Percentiles rank a stretch among this genome's conserved stretches.
Conservation (phyloP, 2,797 vertebrate genomes). For the Liasis olivaceus region DNA sequence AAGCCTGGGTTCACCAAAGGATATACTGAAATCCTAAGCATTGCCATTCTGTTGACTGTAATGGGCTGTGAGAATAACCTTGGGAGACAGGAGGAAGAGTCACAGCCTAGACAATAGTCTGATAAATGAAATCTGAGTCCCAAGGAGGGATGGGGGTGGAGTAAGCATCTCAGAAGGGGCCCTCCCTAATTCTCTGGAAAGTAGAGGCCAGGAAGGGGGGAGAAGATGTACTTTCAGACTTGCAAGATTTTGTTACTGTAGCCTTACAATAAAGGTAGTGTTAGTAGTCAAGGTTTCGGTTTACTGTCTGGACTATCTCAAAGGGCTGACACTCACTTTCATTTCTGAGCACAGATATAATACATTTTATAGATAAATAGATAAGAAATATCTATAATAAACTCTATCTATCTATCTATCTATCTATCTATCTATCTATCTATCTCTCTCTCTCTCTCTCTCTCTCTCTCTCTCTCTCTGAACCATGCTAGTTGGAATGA, state of each 20-base stretch:
- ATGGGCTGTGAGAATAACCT: neutral
- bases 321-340: neutral
- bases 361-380: neutral
- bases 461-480: neutral
- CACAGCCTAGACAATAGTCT: neutral
- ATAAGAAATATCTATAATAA: neutral
- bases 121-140: neutral
- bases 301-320: neutral
- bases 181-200: neutral
- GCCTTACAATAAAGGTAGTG: neutral
- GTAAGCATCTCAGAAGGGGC: neutral
- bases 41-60: neutral
- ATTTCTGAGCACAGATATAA: neutral
- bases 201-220: neutral
- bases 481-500: neutral
- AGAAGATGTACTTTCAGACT: neutral
- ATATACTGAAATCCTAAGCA: neutral
- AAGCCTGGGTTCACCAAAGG: constrained; percentile 36
- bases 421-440: too few species aligned
- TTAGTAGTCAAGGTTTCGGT: neutral
- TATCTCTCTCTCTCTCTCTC: neutral
- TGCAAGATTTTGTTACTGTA: neutral
- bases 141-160: neutral
- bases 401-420: neutral
- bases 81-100: neutral